Evolutionary conservation across 35 echinoderm and acorn worm species (phyloP).

Genomic region (Stichopus chloronotus): DNA sequence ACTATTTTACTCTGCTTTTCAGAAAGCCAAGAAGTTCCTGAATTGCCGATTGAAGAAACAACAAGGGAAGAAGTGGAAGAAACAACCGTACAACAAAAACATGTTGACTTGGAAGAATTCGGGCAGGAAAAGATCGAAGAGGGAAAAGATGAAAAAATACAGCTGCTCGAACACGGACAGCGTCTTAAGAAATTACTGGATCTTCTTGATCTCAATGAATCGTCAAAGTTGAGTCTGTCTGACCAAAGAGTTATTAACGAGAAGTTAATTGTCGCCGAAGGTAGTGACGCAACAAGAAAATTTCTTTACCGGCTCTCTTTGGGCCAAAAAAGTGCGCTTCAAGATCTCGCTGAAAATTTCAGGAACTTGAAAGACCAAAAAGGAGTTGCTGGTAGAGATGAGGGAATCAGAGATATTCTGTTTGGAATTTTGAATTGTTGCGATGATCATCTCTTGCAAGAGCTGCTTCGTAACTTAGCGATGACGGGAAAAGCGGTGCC

Average conservation of each 20-base stretch:
- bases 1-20: too few relatives aligned
- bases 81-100: too few relatives aligned
- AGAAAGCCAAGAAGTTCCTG: too few relatives aligned
- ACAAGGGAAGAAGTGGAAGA: too few relatives aligned
- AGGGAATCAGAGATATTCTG: neutral
- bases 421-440: slow-evolving; percentile 17
- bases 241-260: slow-evolving; percentile 23
- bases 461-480: slow-evolving; percentile 19
- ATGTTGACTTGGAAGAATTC: too few relatives aligned
- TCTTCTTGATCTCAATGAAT: neutral
- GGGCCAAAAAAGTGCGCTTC: neutral
- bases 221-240: neutral
- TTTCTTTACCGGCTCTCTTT: neutral
- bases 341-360: neutral
- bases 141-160: neutral
- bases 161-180: too few relatives aligned
- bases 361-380: neutral
- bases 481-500: slow-evolving; percentile 24
- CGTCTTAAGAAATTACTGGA: neutral
- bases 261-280: neutral
- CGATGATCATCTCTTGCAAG: slow-evolving; percentile 15
- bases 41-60: too few relatives aligned
- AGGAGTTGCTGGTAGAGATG: neutral
- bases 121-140: neutral
- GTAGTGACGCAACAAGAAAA: neutral